phyloP scores from a whole-genome alignment of 2,888 invertebrate genomes.

The Hyposoter dolosus region DNA sequence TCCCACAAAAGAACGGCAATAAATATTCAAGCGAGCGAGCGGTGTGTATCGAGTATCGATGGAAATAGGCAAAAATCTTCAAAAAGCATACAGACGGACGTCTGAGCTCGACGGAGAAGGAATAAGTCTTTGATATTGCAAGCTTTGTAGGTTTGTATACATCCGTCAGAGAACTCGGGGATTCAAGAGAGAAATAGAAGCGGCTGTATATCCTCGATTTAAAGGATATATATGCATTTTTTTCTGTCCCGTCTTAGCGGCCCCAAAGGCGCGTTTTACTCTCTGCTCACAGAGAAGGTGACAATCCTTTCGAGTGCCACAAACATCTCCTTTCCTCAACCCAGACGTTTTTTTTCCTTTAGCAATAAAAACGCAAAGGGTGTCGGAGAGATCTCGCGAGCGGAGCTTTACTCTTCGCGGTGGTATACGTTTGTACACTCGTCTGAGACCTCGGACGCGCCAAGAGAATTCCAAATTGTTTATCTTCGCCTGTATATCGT shows the following conservation, averaged over 20 bases:
- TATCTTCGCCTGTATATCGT: slow-evolving; percentile 25
- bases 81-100: background rate
- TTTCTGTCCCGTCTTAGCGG: slow-evolving; percentile 2
- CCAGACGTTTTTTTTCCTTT: slow-evolving; percentile 36
- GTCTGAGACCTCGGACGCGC: slow-evolving; percentile 40
- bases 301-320: slow-evolving; percentile 64
- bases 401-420: background rate
- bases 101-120: background rate
- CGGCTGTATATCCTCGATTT: slow-evolving; percentile 22
- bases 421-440: slow-evolving; percentile 28
- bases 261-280: slow-evolving; percentile 26
- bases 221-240: background rate
- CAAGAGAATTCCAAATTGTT: slow-evolving; percentile 54
- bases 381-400: slow-evolving; percentile 29
- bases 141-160: slow-evolving; percentile 1
- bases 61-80: slow-evolving; percentile 21
- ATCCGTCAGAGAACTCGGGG: slow-evolving; percentile 37
- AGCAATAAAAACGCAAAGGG: slow-evolving; percentile 60
- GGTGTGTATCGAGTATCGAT: slow-evolving; percentile 34
- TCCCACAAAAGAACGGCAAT: slow-evolving; percentile 10
- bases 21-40: slow-evolving; percentile 20
- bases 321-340: slow-evolving; percentile 42
- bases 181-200: slow-evolving; percentile 31
- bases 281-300: slow-evolving; percentile 36
- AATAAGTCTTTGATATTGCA: slow-evolving; percentile 49